Conservation (phyloP, 2,888 invertebrate species). For the Scelioninae gen. 2 region DNA sequence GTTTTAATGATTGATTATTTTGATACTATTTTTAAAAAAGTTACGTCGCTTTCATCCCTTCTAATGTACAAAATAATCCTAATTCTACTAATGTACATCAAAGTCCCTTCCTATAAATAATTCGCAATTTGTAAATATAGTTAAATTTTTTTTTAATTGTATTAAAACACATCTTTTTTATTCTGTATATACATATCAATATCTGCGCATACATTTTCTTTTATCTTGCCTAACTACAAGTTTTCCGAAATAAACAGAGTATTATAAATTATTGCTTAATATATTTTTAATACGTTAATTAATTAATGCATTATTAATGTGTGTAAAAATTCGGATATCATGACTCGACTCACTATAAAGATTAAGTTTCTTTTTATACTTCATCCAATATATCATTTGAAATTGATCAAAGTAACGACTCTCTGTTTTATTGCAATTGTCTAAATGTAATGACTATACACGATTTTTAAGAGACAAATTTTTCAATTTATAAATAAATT, state of each 20-base stretch:
- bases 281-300: neutral
- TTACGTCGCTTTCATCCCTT: constrained; percentile 13
- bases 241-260: constrained; percentile 8
- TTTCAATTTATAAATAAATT: neutral
- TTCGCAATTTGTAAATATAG: constrained; percentile 11
- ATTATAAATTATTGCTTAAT: constrained; percentile 13
- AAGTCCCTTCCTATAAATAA: constrained; percentile 22
- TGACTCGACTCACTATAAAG: neutral
- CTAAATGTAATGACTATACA: constrained; percentile 26
- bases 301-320: constrained; percentile 14
- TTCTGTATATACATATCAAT: constrained; percentile 36
- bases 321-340: no score
- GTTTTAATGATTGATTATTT: constrained; percentile 34
- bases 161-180: constrained; percentile 2
- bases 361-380: neutral
- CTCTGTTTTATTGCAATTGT: neutral
- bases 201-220: constrained; percentile 18
- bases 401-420: constrained; percentile 6
- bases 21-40: constrained; percentile 3
- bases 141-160: neutral
- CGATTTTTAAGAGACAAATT: constrained; percentile 4
- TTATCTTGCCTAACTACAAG: constrained; percentile 28
- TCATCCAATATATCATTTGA: neutral
- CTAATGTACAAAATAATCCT: constrained; percentile 34
- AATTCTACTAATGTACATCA: constrained; percentile 37